A percentile compares a stretch with the other conserved stretches of the same genome.
These are phyloP conservation scores for Cantharis rufa DNA, from an alignment of 2,888 invertebrate species.

Conservation along the genomic window DNA sequence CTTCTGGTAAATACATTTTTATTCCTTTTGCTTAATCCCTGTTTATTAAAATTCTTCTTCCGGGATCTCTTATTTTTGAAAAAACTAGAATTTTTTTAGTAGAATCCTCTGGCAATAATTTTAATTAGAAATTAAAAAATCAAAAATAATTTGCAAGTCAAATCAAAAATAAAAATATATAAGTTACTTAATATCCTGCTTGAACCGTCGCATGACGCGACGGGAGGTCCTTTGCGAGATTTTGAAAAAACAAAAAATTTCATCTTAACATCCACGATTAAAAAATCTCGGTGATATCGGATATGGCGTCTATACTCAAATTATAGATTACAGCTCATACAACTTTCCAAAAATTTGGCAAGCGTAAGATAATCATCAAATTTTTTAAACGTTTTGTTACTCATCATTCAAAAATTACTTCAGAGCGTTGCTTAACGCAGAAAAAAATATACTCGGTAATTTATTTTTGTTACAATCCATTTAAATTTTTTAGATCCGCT, in stretches of 20 bases:
- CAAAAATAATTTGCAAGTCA: too few species aligned
- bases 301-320: neutral
- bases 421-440: neutral
- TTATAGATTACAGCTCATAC: neutral
- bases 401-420: neutral
- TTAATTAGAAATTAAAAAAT: too few species aligned
- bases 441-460: neutral
- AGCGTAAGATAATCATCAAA: neutral
- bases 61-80: too few species aligned
- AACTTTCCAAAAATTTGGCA: neutral
- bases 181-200: too few species aligned
- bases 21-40: too few species aligned
- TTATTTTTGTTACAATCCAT: neutral
- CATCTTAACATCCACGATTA: neutral
- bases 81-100: too few species aligned
- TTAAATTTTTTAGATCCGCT: conserved; percentile 60
- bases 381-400: neutral
- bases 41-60: too few species aligned
- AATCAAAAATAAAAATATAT: too few species aligned
- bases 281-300: neutral
- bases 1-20: conserved; percentile 47
- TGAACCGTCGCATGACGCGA: too few species aligned
- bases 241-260: too few species aligned
- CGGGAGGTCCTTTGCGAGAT: too few species aligned
- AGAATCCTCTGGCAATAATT: too few species aligned